Conservation (phyloP, 1,140 invertebrate species). For the Apis cerana region DNA sequence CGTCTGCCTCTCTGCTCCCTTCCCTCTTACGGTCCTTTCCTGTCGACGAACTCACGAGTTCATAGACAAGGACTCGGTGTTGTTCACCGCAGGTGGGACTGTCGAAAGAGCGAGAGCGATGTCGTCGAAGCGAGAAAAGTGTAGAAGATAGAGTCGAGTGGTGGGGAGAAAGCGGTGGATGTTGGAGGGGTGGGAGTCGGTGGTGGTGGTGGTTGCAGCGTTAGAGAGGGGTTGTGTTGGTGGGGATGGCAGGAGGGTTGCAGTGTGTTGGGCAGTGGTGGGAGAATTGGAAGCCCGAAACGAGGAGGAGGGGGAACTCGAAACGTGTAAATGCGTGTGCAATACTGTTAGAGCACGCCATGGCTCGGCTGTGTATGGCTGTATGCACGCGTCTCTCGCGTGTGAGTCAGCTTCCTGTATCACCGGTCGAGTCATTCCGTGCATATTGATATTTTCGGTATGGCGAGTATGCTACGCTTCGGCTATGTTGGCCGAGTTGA, state of each 20-base stretch:
- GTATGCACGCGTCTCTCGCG: constrained; percentile 17
- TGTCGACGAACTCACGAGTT: constrained; percentile 54
- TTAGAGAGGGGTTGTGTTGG: constrained; percentile 15
- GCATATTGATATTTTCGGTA: constrained; percentile 68
- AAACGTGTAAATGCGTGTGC: constrained; percentile 64
- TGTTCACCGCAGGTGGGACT: constrained; percentile 62
- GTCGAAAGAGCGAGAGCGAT: constrained; percentile 19
- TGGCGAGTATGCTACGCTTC: constrained; percentile 14
- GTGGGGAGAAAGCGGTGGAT: background rate
- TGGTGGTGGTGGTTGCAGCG: background rate
- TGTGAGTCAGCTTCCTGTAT: constrained; percentile 67
- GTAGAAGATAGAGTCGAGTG: background rate
- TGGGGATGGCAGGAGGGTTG: constrained; percentile 18
- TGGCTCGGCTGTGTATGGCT: background rate
- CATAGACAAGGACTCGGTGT: constrained; percentile 62
- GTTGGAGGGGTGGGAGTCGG: constrained; percentile 20
- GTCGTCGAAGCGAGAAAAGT: background rate
- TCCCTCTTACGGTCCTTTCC: constrained; percentile 11
- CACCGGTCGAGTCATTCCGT: constrained; percentile 49
- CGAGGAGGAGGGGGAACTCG: constrained; percentile 24
- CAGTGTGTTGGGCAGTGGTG: background rate
- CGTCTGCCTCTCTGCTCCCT: background rate
- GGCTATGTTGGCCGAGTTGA: background rate
- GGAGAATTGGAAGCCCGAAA: constrained; percentile 33
- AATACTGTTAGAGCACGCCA: constrained; percentile 46